Conservation (phyloP, 2,888 invertebrate species). For the Athalia circularis region DNA sequence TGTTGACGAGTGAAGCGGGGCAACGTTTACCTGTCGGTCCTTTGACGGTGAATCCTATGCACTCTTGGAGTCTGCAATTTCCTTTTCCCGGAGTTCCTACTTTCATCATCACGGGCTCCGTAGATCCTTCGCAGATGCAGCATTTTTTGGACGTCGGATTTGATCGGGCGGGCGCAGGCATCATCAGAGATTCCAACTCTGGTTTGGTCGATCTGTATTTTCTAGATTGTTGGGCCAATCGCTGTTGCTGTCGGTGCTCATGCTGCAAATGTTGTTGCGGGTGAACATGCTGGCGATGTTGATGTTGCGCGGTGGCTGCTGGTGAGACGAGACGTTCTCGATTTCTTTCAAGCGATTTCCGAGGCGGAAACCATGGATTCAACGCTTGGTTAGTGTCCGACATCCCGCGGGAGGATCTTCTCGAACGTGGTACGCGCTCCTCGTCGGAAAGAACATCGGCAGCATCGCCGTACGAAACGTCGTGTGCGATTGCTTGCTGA, state of each 20-base stretch:
- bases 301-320: not conserved
- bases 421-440: conserved; percentile 50
- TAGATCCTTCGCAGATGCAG: conserved; percentile 56
- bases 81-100: conserved; percentile 50
- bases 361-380: conserved; percentile 49
- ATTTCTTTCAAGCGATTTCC: conserved; percentile 44
- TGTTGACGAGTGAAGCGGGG: not conserved
- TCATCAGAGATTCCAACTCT: conserved; percentile 53
- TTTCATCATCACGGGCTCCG: conserved; percentile 47
- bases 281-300: conserved; percentile 9
- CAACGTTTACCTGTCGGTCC: conserved; percentile 56
- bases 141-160: conserved; percentile 53
- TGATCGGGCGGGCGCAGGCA: conserved; percentile 43
- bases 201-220: conserved; percentile 50
- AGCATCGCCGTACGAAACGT: conserved; percentile 49
- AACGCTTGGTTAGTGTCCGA: conserved; percentile 45
- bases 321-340: conserved; percentile 2
- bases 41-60: conserved; percentile 49
- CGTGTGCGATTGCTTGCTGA: conserved; percentile 36
- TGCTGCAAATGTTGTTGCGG: not conserved
- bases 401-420: conserved; percentile 11
- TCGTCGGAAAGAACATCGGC: conserved; percentile 57
- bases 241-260: conserved; percentile 12
- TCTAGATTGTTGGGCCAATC: conserved; percentile 13
- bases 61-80: conserved; percentile 57